Conservation (phyloP, 2,888 invertebrate genomes). For the Lepas anatifera region DNA sequence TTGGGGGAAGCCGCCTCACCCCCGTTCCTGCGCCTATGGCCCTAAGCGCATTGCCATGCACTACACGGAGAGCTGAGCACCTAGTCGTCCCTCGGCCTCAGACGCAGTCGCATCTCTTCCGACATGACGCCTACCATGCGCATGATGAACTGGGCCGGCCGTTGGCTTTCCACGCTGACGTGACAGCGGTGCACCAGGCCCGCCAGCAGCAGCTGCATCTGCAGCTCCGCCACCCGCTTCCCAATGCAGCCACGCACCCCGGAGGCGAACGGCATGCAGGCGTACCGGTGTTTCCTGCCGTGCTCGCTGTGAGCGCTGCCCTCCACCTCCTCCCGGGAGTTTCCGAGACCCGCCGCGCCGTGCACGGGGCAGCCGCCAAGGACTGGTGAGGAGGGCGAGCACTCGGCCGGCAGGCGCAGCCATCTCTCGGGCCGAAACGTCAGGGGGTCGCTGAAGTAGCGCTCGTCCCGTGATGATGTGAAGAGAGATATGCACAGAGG, state of each 20-base stretch:
- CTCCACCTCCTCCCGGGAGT: neutral
- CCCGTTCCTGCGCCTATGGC: no score
- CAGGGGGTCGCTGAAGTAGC: slow-evolving; percentile 53
- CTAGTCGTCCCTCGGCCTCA: neutral
- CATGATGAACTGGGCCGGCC: slow-evolving; percentile 19
- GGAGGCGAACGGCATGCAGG: slow-evolving; percentile 67
- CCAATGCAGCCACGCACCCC: slow-evolving; percentile 75
- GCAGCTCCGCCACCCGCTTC: slow-evolving; percentile 60
- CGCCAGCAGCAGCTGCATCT: slow-evolving; percentile 52
- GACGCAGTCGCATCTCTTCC: slow-evolving; percentile 16
- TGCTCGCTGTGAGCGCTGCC: slow-evolving; percentile 30
- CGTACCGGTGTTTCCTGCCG: slow-evolving; percentile 44
- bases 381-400: neutral
- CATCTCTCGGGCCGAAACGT: slow-evolving; percentile 64
- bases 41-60: no score
- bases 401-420: slow-evolving; percentile 37
- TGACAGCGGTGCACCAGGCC: slow-evolving; percentile 32
- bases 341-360: neutral
- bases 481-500: slow-evolving; percentile 71
- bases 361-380: neutral
- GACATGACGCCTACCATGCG: slow-evolving; percentile 23
- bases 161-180: slow-evolving; percentile 14
- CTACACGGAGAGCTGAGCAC: no score
- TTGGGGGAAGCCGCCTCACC: no score
- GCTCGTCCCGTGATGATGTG: slow-evolving; percentile 61